Evolutionary conservation across 2,888 invertebrate species (phyloP).

Genomic region (Galerucella nymphaeae): DNA sequence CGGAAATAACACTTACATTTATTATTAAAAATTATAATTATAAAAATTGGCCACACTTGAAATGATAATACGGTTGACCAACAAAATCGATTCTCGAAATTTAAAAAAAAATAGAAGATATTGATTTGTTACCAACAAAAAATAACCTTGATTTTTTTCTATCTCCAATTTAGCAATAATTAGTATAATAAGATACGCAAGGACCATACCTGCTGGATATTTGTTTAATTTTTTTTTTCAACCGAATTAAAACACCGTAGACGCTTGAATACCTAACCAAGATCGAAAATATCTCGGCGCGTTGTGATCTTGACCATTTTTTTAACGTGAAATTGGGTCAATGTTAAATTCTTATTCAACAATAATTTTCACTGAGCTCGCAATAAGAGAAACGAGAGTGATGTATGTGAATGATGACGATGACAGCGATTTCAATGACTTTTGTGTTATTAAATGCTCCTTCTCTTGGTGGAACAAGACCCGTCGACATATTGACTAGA

Average conservation of each 20-base stretch:
- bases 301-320: constrained; percentile 39
- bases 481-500: background rate
- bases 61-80: no score
- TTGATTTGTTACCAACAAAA: background rate
- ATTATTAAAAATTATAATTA: no score
- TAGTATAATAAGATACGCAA: background rate
- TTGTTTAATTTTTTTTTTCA: background rate
- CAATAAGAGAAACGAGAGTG: constrained; percentile 13
- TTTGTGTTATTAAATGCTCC: background rate
- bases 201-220: background rate
- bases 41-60: no score
- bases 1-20: no score
- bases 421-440: constrained; percentile 1
- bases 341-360: constrained; percentile 35
- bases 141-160: background rate
- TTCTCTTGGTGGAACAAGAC: background rate
- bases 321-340: constrained; percentile 31
- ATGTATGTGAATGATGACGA: background rate
- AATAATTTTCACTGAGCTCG: constrained; percentile 23
- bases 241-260: background rate
- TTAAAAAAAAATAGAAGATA: constrained; percentile 1
- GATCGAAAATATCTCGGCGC: constrained; percentile 14
- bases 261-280: background rate
- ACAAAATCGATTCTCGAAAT: background rate
- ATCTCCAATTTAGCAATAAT: background rate